These are phyloP conservation scores for Sciurus niger DNA, from an alignment of 2,113 vertebrate species.

Conservation along the genomic window DNA sequence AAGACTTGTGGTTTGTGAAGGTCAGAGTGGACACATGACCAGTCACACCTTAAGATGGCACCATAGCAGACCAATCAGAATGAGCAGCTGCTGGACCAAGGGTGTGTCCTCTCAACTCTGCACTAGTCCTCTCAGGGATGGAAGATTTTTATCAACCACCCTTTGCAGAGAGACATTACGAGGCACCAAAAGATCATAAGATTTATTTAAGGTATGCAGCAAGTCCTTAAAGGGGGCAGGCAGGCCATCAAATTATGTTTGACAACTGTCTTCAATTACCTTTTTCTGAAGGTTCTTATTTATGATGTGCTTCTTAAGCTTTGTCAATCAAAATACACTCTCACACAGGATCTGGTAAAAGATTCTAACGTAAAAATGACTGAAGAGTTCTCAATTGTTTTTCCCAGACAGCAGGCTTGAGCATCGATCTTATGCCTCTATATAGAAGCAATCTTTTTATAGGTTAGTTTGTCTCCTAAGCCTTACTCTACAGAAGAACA, in stretches of 20 bases:
- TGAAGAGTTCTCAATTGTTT: background rate
- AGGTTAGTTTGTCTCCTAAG: background rate
- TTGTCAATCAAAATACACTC: background rate
- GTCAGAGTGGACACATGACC: accelerated
- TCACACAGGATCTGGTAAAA: background rate
- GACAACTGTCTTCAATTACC: background rate
- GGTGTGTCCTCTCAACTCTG: background rate
- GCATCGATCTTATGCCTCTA: too few relatives aligned
- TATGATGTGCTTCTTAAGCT: background rate
- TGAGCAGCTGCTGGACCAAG: background rate
- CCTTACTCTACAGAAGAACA: background rate
- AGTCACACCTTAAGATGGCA: background rate
- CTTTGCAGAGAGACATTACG: background rate
- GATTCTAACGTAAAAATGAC: background rate
- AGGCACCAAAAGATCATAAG: background rate
- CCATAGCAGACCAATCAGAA: accelerated
- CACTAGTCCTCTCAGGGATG: background rate
- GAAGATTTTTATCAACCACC: background rate
- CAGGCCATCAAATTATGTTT: background rate
- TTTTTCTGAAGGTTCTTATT: background rate
- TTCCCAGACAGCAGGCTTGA: too few relatives aligned
- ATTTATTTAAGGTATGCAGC: background rate
- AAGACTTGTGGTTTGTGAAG: background rate
- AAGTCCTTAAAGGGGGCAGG: background rate
- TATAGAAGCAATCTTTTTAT: background rate